Evolutionary conservation across 2,113 vertebrate genomes (phyloP), one percentile per base, ranked within the genome.

Genomic region (Furnarius figulus): DNA sequence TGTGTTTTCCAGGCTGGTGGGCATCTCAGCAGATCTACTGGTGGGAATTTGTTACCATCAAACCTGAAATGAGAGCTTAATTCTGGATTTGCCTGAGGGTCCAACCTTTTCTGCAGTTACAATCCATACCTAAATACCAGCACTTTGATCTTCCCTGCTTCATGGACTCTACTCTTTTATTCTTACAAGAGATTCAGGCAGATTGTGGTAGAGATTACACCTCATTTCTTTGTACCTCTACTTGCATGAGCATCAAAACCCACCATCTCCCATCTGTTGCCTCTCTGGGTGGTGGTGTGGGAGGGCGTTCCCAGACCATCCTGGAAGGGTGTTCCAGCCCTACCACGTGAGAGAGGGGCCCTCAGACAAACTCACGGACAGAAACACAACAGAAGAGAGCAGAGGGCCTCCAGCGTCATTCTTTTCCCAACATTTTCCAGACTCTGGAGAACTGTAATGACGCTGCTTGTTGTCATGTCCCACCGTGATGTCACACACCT

Each of bases 31-130:
- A 86, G 19, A 67, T 55, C 72, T 75, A 50, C 76, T 86, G 82
- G 90, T 96, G 95, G 83, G 96, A 96, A 90, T 94, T 94, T 68
- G 42, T 82, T 91, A 72, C 71, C 71, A 50, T 85, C 67, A 85
- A 94, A 91, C 40, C 30, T 7, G 2, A 91, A 93, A 80, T 30
- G 27, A 87, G 39, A 78, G n/a, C 56, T 94, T 88, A 95, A 76
- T 80, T 91, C 46, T 86, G 55, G 53, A 78, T 94, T 93, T 93
- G 87, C 91, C 75, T 62, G 55, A 31, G 67, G 90, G 59, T n/a
- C 91, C 88, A 90, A 72, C 35, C 12, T 83, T 86, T 90, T 92
- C 19, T 68, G 80, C 61, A 65, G 83, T 81, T 90, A 46, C 40
- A 86, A 9, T 72, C 44, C 14, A 2, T 28, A 61, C 79, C 50